Percentiles rank a stretch among this genome's conserved stretches.
These are phyloP conservation scores for Lamprotornis superbus DNA, from an alignment of 2,113 vertebrate genomes.

Conservation along the genomic window DNA sequence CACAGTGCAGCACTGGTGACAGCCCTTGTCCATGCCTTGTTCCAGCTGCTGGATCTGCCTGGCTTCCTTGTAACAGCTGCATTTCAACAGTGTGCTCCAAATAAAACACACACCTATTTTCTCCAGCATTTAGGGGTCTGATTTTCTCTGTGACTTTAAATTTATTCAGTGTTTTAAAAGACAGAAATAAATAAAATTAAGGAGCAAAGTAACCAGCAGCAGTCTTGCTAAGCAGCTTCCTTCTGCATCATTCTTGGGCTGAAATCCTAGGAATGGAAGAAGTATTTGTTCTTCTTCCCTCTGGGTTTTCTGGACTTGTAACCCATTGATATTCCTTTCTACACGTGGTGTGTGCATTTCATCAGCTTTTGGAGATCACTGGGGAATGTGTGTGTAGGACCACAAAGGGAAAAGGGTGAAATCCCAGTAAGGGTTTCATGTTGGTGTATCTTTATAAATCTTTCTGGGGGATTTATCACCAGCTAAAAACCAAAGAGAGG, in stretches of 20 bases:
- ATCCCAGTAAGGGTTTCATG: background rate
- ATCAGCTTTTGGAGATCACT: background rate
- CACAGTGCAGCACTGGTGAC: fast-evolving
- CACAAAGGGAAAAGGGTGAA: background rate
- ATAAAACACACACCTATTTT: background rate
- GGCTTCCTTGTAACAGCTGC: background rate
- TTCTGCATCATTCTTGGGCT: background rate
- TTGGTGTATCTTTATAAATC: background rate
- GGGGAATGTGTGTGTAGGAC: background rate
- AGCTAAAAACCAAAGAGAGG: background rate
- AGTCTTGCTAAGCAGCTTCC: background rate
- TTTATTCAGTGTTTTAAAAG: background rate
- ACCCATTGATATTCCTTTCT: background rate
- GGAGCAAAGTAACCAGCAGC: background rate
- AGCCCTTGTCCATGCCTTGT: background rate
- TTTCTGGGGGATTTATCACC: background rate
- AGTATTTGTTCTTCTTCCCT: background rate
- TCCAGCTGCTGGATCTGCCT: background rate
- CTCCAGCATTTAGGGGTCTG: background rate
- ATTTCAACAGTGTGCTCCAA: background rate
- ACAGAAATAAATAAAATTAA: background rate
- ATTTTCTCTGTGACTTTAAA: background rate
- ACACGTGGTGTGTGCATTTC: background rate
- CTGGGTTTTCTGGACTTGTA: background rate
- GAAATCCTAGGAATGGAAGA: background rate